Base-by-base conservation (phyloP, 2,888 invertebrate genomes). In the Labia minor region DNA sequence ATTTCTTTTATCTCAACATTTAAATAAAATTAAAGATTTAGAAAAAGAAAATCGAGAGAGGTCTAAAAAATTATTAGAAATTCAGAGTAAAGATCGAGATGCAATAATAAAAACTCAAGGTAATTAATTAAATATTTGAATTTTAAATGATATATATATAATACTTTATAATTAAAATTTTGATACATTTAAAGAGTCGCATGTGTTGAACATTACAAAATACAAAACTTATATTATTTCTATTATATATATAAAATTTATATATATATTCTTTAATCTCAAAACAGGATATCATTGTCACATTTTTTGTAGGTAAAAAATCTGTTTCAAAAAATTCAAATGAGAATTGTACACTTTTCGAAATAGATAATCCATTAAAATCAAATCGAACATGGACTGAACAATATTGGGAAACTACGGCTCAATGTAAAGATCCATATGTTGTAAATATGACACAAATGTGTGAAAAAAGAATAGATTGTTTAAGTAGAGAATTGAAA, bases 1-100 rank as follows among this genome's bases (percentile, higher is more conserved):
- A 73, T 81, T 86, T 71, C 75, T 80, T n/a, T 81, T 81, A 68
- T 80, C 81, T 26, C 80, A 81, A 71, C 82, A 82, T 73, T 75
- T 81, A 16, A 77, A 80, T 73, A 85, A 83, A 76, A 79, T 85
- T 16, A 83, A 83, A 72, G 79, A 81, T 70, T 75, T 89, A 61
- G 84, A 86, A 74, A 81, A 82, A 65, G 86, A 87, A 71, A 79
- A 87, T 4, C 76, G 81, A 61, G 84, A 82, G 71, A 83, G 82
- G 70, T 77, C 80, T 1, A 81, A 80, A 69, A 77, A 78, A 71
- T 81, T 83, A 69, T 75, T 81, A 19, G 78, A 80, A 68, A 75
- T 83, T 10, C 80, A 81, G 73, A 76, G 76, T 68, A 76, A 78
- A 72, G 76, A 75, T 70, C 73, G 73, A 62, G 77, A 77, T 67